phyloP scores from a whole-genome alignment of 35 echinoderm and acorn worm genomes.

The Stichopus chloronotus region DNA sequence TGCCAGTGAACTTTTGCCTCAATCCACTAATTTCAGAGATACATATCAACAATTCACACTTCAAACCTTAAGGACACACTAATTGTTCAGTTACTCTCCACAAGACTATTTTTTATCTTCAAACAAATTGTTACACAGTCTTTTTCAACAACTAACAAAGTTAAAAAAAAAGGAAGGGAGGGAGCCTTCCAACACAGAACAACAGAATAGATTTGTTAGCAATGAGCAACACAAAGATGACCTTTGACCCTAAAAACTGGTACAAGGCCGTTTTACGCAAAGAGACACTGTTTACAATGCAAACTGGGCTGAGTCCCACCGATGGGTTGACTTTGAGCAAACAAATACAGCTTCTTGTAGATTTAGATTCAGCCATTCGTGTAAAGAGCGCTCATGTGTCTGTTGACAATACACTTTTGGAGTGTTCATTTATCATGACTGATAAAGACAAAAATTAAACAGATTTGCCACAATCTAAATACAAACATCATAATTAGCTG shows the following conservation, averaged over 20 bases:
- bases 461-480: constrained; percentile 43
- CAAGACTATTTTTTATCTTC: not conserved
- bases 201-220: not conserved
- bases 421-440: not conserved
- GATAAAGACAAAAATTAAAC: not conserved
- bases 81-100: not conserved
- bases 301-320: constrained; percentile 7
- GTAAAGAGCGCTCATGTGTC: constrained; percentile 35
- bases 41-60: not conserved
- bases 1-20: too few species aligned
- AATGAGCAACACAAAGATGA: not conserved
- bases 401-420: constrained; percentile 31
- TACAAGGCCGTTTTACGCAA: constrained; percentile 15
- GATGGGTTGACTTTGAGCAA: constrained; percentile 13
- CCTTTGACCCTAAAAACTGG: constrained; percentile 6
- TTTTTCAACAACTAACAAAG: not conserved
- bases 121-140: not conserved
- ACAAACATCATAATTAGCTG: constrained; percentile 47
- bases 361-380: constrained; percentile 3
- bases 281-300: constrained; percentile 15
- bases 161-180: not conserved
- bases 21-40: too few species aligned
- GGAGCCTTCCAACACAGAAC: not conserved
- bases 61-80: not conserved
- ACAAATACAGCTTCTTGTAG: constrained; percentile 18